These are phyloP conservation scores for Bothrops jararaca DNA, from an alignment of 2,113 vertebrate species.

Conservation along the genomic window DNA sequence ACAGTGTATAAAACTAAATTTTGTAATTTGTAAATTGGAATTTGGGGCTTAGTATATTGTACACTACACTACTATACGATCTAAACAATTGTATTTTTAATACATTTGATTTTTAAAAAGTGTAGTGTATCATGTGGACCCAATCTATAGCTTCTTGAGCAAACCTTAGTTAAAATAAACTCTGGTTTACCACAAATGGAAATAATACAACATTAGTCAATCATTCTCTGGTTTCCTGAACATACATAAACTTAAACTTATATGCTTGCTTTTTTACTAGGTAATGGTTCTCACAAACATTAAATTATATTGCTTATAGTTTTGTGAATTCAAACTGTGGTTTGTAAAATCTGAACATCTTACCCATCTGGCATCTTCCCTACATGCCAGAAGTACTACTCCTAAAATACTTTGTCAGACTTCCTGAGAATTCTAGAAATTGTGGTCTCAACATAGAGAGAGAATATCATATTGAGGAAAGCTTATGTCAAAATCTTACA, in stretches of 20 bases:
- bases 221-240: not conserved
- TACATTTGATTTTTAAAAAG: not conserved
- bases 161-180: not conserved
- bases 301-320: not conserved
- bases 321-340: not conserved
- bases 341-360: not conserved
- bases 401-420: not conserved
- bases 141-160: not conserved
- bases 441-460: not conserved
- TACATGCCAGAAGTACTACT: not conserved
- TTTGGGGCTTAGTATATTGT: not conserved
- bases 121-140: not conserved
- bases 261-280: not conserved
- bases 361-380: not conserved
- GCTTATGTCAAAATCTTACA: not conserved
- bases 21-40: not conserved
- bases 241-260: not conserved
- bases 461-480: not conserved
- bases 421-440: not conserved
- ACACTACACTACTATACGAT: not conserved
- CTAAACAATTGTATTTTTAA: not conserved
- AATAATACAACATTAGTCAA: not conserved
- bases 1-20: not conserved
- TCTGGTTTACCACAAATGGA: not conserved
- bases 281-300: not conserved